Conservation (phyloP, 37 sponge, comb jelly and placozoan species). For the Ephydatia muelleri region DNA sequence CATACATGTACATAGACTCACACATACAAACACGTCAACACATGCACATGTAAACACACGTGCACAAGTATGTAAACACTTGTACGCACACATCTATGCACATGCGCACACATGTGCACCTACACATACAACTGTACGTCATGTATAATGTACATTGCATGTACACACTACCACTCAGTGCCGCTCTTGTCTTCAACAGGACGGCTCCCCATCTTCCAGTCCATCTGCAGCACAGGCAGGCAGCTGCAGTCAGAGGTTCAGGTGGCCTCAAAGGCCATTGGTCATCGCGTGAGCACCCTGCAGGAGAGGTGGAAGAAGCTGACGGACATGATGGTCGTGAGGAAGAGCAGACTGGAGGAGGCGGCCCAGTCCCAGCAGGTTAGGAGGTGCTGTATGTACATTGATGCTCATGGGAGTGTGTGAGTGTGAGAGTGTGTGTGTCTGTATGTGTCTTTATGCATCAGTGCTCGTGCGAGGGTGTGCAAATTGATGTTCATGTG, state of each 20-base stretch:
- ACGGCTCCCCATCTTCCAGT: slow-evolving; percentile 67
- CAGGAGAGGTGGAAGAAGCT: slow-evolving; percentile 89
- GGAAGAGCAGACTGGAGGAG: slow-evolving; percentile 77
- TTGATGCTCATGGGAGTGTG: neutral
- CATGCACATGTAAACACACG: no score
- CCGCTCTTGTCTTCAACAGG: slow-evolving; percentile 10
- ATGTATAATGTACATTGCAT: no score
- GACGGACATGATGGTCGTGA: slow-evolving; percentile 66
- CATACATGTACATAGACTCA: no score
- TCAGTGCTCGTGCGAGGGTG: neutral
- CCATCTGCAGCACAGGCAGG: slow-evolving; percentile 68
- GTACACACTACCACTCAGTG: no score
- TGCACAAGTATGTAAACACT: no score
- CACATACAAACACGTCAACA: no score
- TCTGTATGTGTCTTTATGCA: neutral
- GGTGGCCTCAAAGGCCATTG: slow-evolving; percentile 71
- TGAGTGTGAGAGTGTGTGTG: neutral
- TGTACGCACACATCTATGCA: no score
- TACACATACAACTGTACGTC: no score
- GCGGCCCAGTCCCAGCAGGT: slow-evolving; percentile 88
- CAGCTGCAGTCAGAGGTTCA: slow-evolving; percentile 52
- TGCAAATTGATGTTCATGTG: slow-evolving; percentile 2
- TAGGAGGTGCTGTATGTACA: no score
- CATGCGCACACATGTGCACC: no score
- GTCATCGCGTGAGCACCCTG: slow-evolving; percentile 56